phyloP scores from a whole-genome alignment of 2,113 vertebrate genomes.

The Tragelaphus buxtoni region DNA sequence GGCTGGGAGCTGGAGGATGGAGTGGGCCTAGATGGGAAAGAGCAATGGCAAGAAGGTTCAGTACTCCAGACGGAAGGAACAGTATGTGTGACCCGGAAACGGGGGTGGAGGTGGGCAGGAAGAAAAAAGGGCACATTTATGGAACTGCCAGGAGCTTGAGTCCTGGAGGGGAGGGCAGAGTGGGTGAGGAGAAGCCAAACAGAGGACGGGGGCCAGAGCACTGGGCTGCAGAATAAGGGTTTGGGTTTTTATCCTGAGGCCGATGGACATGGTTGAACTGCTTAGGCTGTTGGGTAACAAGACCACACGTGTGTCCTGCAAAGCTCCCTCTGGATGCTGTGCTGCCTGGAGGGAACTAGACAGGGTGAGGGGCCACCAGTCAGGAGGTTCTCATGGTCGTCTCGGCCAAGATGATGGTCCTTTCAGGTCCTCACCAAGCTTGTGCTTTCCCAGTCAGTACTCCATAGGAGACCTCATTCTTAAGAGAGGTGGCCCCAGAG shows the following conservation, averaged over 20 bases:
- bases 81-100: not conserved
- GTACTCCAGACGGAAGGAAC: not conserved
- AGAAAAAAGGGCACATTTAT: not conserved
- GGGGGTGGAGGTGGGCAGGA: not conserved
- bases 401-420: not conserved
- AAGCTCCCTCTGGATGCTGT: not conserved
- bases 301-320: not conserved
- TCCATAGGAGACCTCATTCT: not conserved
- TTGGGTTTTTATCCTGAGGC: not conserved
- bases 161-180: not conserved
- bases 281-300: not conserved
- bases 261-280: not conserved
- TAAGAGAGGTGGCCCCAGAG: not conserved
- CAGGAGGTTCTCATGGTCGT: not conserved
- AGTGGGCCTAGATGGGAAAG: not conserved
- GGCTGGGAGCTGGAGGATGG: not conserved
- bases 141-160: not conserved
- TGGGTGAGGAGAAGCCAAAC: not conserved
- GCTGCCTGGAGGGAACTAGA: not conserved
- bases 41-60: not conserved
- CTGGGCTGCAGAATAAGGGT: not conserved
- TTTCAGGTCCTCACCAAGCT: not conserved
- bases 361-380: not conserved
- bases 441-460: not conserved
- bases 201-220: not conserved